Percentiles rank a stretch among this genome's conserved stretches.
These are phyloP conservation scores for Sphaerodactylus townsendi DNA, from an alignment of 2,113 vertebrate species.

Conservation along the genomic window DNA sequence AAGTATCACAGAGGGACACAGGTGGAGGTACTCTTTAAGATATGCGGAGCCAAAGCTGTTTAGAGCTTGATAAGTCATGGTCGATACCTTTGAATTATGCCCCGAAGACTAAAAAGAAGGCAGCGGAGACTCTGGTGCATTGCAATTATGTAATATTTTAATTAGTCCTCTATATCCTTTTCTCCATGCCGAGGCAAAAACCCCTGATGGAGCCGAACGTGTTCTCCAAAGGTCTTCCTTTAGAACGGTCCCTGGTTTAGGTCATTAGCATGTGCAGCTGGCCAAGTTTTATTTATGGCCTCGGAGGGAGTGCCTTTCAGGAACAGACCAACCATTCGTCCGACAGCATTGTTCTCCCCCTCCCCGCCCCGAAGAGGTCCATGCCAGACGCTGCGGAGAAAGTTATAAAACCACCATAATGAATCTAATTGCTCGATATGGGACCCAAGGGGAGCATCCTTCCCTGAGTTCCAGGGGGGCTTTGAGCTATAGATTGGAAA, in stretches of 20 bases:
- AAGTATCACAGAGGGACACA: neutral
- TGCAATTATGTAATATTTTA: neutral
- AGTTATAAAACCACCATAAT: constrained; percentile 30
- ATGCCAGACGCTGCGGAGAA: constrained; percentile 25
- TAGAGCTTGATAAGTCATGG: neutral
- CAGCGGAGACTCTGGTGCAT: neutral
- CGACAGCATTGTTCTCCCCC: neutral
- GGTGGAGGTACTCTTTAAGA: neutral
- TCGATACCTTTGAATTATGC: neutral
- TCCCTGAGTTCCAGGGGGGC: constrained; percentile 6
- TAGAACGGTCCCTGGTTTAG: constrained; percentile 32
- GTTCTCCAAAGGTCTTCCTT: constrained; percentile 8
- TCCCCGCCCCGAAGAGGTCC: neutral
- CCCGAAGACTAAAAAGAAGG: neutral
- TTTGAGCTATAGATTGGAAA: constrained; percentile 31
- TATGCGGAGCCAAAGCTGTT: neutral
- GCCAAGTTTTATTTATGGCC: constrained; percentile 23
- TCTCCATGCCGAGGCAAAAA: neutral
- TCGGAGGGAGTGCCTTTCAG: constrained; percentile 20
- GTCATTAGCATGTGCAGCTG: constrained; percentile 38
- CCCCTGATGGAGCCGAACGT: neutral
- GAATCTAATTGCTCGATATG: constrained; percentile 17
- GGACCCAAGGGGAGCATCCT: constrained; percentile 9
- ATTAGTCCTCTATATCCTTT: neutral
- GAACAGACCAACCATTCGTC: constrained; percentile 38